Evolutionary conservation across 2,797 vertebrate species (phyloP).

Genomic region (Columba guinea): DNA sequence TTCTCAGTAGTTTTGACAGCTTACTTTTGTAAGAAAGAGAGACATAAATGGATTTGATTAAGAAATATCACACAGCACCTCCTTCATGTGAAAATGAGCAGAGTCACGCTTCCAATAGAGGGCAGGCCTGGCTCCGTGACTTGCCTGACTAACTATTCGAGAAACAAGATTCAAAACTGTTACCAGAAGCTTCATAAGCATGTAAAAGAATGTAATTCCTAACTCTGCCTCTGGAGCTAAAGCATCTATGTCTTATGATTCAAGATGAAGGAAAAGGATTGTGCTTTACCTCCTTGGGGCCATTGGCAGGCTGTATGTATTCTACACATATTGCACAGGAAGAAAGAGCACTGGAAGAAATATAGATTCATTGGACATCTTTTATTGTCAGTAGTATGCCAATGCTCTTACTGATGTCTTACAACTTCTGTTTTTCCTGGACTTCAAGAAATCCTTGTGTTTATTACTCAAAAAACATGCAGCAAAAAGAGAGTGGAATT

Average conservation of each 20-base stretch:
- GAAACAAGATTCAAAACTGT: neutral
- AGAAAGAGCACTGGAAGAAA: neutral
- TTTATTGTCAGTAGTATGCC: neutral
- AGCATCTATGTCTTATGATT: neutral
- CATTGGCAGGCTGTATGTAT: neutral
- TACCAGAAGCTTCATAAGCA: neutral
- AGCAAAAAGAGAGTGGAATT: neutral
- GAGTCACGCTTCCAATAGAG: neutral
- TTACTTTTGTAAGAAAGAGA: neutral
- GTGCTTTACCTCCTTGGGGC: neutral
- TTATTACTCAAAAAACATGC: neutral
- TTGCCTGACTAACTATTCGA: neutral
- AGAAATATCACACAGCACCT: accelerated
- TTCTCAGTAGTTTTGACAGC: neutral
- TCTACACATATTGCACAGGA: neutral
- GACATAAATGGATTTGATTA: neutral
- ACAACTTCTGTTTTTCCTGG: neutral
- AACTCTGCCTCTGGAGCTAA: neutral
- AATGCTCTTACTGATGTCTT: neutral
- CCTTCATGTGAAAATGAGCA: neutral
- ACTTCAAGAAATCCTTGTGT: neutral
- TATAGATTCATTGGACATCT: neutral
- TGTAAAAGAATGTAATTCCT: neutral
- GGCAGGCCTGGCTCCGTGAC: neutral
- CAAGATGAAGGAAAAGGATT: neutral